These are phyloP conservation scores for Agrotis ipsilon DNA, from an alignment of 2,888 invertebrate species.

Conservation along the genomic window DNA sequence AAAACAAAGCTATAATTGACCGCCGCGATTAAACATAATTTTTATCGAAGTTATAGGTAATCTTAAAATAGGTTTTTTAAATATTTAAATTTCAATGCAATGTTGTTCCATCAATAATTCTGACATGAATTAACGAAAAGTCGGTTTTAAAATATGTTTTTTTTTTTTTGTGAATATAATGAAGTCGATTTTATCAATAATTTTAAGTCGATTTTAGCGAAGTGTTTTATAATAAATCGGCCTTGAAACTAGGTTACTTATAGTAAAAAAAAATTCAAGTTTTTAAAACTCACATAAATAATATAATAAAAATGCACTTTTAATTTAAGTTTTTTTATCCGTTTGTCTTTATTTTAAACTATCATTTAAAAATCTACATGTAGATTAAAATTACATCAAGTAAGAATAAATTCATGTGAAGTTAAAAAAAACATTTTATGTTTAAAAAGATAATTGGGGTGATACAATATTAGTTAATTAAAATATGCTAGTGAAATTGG, in stretches of 20 bases:
- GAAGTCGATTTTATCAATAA: no score
- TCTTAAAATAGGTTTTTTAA: no score
- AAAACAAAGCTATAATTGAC: neutral
- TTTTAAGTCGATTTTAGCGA: constrained; percentile 4
- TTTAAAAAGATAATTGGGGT: neutral
- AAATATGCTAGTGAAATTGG: constrained; percentile 21
- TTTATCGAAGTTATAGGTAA: neutral
- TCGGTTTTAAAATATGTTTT: neutral
- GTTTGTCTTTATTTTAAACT: no score
- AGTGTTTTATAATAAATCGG: neutral
- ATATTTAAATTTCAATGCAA: neutral
- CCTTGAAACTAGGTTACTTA: constrained; percentile 16
- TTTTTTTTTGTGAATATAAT: neutral
- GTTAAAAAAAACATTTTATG: no score
- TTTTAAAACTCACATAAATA: neutral
- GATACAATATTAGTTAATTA: constrained; percentile 3
- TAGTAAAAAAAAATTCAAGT: constrained; percentile 14
- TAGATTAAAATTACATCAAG: neutral
- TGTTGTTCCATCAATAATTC: neutral
- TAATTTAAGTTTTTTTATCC: neutral
- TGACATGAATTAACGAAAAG: neutral
- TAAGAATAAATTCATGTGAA: neutral
- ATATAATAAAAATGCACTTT: neutral
- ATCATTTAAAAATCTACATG: neutral
- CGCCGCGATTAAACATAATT: neutral